Conservation (phyloP, 53 echinoderm and acorn worm species). For the Holothuria scabra region DNA sequence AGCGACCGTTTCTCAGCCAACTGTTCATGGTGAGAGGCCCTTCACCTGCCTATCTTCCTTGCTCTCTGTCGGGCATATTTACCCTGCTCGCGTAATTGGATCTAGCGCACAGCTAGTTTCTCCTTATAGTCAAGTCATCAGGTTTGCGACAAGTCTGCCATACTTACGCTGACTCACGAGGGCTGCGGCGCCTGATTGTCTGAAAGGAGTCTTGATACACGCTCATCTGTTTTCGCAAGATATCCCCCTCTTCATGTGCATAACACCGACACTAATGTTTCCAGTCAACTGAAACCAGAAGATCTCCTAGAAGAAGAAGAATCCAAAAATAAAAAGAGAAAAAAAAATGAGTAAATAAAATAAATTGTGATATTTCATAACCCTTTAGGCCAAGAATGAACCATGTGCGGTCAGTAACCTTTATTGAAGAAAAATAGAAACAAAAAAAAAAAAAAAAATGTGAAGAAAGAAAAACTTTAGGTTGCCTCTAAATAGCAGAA, state of each 20-base stretch:
- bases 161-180: slow-evolving; percentile 37
- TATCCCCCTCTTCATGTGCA: slow-evolving; percentile 45
- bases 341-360: slow-evolving; percentile 9
- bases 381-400: slow-evolving; percentile 49
- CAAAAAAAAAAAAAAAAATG: background rate
- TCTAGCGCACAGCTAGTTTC: slow-evolving; percentile 34
- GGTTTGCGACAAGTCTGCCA: slow-evolving; percentile 18
- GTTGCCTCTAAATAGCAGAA: slow-evolving; percentile 14
- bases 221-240: slow-evolving; percentile 44
- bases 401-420: slow-evolving; percentile 49
- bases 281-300: slow-evolving; percentile 50
- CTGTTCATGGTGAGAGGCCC: slow-evolving; percentile 22
- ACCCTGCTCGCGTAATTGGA: slow-evolving; percentile 41
- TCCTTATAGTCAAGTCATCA: slow-evolving; percentile 32
- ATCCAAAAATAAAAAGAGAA: slow-evolving; percentile 2
- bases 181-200: slow-evolving; percentile 41
- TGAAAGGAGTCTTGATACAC: slow-evolving; percentile 26
- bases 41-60: slow-evolving; percentile 48
- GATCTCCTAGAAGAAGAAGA: background rate
- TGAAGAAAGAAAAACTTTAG: background rate
- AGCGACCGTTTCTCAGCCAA: slow-evolving; percentile 26
- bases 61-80: slow-evolving; percentile 21
- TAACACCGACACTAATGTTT: slow-evolving; percentile 51
- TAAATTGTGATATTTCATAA: slow-evolving; percentile 47
- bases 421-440: slow-evolving; percentile 10